Evolutionary conservation across 2,113 vertebrate genomes (phyloP), one percentile per base, ranked within the genome.

Genomic region (Tachycineta bicolor): DNA sequence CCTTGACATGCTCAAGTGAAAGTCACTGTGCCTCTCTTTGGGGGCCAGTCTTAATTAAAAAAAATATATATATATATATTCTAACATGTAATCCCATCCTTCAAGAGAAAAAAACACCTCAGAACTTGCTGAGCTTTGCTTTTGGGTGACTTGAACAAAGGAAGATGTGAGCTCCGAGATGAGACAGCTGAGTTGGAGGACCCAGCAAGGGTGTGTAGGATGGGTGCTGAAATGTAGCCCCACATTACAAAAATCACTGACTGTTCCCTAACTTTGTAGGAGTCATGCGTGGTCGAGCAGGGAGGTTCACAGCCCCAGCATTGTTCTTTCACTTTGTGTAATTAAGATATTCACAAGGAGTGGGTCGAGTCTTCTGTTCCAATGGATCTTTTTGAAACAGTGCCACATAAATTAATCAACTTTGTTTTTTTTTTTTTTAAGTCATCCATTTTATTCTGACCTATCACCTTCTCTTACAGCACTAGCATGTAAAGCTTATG

Each of bases 401-500:
- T 34, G 70, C 62, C 87, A 62, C 59, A 64, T 64, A 86, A 95
- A 95, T 90, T 73, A 92, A 94, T 93, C 79, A 92, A 77, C 70
- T 33, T 89, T 46, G 69, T 85, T n/a, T 37, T 37, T 37, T 33
- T 89, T 49, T 73, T 62, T 55, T 55, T 59, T 1, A 47, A 83
- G 76, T 79, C 62, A 93, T 46, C 74, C 76, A 74, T 70, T 97
- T 86, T 44, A 75, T 75, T 85, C 74, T 93, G 92, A 97, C 80
- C 97, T 85, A 29, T 89, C 82, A 70, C 96, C 78, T 93, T 44
- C 63, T 53, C 67, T 81, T 79, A 75, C 88, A 62, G 53, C 90
- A 79, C 62, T 64, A 7, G 93, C 91, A 90, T 88, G 89, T 89
- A 89, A 97, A 94, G 90, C 55, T 89, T 71, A 43, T 3, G 67